Conservation (phyloP, 2,888 invertebrate genomes). For the Adineta ricciae region DNA sequence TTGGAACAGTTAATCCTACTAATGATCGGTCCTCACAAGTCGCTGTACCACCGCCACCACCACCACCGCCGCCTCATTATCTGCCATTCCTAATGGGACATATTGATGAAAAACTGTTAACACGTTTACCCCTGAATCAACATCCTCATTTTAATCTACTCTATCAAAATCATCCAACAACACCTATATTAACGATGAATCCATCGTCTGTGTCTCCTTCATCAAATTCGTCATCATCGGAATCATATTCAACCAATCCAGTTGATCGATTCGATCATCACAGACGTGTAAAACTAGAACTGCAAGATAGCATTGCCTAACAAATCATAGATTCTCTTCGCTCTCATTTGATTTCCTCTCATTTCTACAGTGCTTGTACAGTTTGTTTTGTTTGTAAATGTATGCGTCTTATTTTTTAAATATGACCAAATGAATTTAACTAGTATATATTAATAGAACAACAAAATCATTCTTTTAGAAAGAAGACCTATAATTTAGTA, state of each 20-base stretch:
- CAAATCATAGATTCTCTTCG: neutral
- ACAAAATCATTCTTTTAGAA: constrained; percentile 3
- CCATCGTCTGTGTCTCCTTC: neutral
- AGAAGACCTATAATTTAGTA: neutral
- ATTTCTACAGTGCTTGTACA: neutral
- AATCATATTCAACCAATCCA: neutral
- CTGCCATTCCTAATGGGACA: constrained; percentile 9
- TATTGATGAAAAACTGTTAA: neutral
- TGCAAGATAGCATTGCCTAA: neutral
- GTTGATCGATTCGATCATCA: neutral
- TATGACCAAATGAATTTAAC: neutral
- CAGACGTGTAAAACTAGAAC: neutral
- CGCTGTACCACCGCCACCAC: neutral
- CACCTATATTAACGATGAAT: neutral
- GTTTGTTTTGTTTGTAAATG: neutral
- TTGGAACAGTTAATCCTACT: neutral
- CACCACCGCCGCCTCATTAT: neutral
- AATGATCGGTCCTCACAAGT: neutral
- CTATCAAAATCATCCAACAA: neutral
- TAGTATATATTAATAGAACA: neutral
- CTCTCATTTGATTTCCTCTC: neutral
- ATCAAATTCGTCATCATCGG: neutral
- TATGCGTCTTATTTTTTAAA: neutral
- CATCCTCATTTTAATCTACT: neutral
- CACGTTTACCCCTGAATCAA: neutral